Evolutionary conservation across 2,113 vertebrate genomes (phyloP).

Genomic region (Strix uralensis): DNA sequence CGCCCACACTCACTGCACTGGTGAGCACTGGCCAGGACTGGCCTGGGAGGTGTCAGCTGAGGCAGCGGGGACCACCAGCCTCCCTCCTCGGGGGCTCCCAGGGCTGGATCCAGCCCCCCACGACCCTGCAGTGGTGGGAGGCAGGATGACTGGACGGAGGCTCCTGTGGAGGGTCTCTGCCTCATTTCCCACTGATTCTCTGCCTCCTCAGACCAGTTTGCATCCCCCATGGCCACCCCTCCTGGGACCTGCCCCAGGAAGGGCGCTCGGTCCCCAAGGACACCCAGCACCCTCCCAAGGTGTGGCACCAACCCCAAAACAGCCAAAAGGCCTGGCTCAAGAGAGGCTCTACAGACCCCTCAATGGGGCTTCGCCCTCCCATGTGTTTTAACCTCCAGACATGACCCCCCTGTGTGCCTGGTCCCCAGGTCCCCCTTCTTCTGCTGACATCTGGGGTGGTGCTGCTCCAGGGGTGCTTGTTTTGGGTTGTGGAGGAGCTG

Average conservation of each 20-base stretch:
- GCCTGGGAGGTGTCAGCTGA: background rate
- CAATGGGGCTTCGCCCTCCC: background rate
- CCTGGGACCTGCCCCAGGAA: background rate
- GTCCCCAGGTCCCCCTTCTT: background rate
- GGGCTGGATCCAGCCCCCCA: background rate
- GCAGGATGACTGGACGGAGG: background rate
- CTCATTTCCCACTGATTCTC: background rate
- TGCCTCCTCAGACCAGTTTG: background rate
- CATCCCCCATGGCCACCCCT: background rate
- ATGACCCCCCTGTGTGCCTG: rapidly evolving
- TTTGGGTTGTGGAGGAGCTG: background rate
- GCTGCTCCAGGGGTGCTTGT: background rate
- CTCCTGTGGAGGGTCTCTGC: background rate
- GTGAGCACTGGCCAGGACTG: background rate
- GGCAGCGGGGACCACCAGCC: rapidly evolving
- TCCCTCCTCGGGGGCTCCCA: background rate
- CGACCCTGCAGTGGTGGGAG: background rate
- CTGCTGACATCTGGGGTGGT: background rate
- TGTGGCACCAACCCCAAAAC: background rate
- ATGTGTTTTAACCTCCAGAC: background rate
- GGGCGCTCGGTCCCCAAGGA: background rate
- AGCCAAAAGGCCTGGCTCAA: background rate
- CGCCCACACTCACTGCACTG: rapidly evolving
- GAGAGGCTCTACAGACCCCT: background rate
- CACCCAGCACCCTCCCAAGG: background rate